Evolutionary conservation across 2,113 vertebrate genomes (phyloP), one percentile per base, ranked within the genome.

Genomic region (Sceloporus undulatus): DNA sequence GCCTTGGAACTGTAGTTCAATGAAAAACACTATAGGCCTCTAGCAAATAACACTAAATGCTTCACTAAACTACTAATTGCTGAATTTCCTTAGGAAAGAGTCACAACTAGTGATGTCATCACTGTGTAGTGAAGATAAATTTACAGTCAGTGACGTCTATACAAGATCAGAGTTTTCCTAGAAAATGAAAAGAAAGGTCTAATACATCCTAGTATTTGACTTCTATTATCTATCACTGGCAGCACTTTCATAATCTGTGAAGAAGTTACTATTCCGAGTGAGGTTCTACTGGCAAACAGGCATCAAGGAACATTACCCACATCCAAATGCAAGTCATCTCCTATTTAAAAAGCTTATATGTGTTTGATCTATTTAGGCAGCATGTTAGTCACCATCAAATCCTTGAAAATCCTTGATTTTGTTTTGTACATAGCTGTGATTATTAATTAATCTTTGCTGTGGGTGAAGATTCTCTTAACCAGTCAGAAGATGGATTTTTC

Each of bases 381-480:
- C 85, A 89, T 86, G 90, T 84, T 93, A 90, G 91, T 94, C 91
- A 83, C 16, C 78, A 70, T 3, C 6, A 68, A 76, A 92, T 21
- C 91, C 85, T 79, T 81, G 83, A 52, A 90, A 92, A 88, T 23
- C 48, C 66, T 91, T 40, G 62, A 79, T 86, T 85, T 84, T 88
- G 85, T 71, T 75, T 90, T 85, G 54, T 91, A 87, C 85, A 0
- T 0, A 92, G 10, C 62, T 73, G 23, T 2, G 11, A 66, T 92
- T 62, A 89, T 84, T 92, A 91, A 66, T 94, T 94, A 91, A 94
- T 94, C 86, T 82, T 88, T 88, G 29, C 66, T 92, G 87, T 85
- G 82, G 91, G 73, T 40, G 82, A 89, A 76, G 87, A 79, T 62
- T 78, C 66, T 89, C 76, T 0, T 18, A 82, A 56, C 59, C n/a